A percentile compares a stretch with the other conserved stretches of the same genome.
Evolutionary conservation across 2,797 vertebrate species (phyloP).

Genomic region (Diplodus puntazzo): DNA sequence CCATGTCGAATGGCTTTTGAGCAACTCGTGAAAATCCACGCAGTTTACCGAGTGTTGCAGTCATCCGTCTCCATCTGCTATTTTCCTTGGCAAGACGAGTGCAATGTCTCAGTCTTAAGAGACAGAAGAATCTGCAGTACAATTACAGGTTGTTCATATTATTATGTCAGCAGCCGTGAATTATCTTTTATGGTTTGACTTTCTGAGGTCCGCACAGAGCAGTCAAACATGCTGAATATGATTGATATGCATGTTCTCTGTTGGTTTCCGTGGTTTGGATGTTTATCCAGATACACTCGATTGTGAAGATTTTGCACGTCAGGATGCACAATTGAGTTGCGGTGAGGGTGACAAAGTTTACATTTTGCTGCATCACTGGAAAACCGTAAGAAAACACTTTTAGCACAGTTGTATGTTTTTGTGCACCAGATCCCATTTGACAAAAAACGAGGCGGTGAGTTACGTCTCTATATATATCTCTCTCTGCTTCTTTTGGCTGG

Average conservation of each 20-base stretch:
- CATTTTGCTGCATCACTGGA: slow-evolving; percentile 48
- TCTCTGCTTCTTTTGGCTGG: background rate
- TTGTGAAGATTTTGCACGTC: slow-evolving; percentile 29
- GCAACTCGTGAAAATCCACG: background rate
- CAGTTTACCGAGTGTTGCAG: slow-evolving; percentile 2
- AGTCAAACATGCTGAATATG: slow-evolving; percentile 1
- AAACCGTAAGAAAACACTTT: slow-evolving; percentile 35
- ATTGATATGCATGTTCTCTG: slow-evolving; percentile 21
- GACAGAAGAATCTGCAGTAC: slow-evolving; percentile 14
- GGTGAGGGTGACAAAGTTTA: slow-evolving; percentile 25
- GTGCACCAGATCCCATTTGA: background rate
- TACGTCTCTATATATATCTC: background rate
- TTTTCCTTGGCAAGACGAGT: slow-evolving; percentile 40
- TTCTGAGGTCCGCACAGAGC: background rate
- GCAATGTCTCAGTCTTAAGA: slow-evolving; percentile 16
- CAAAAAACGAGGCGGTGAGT: slow-evolving; percentile 25
- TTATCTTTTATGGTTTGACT: slow-evolving; percentile 34
- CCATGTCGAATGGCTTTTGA: slow-evolving; percentile 7
- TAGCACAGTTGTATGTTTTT: slow-evolving; percentile 5
- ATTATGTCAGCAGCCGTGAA: slow-evolving; percentile 36
- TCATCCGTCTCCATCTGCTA: slow-evolving; percentile 11
- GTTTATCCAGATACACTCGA: slow-evolving; percentile 25
- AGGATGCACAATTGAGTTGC: slow-evolving; percentile 22
- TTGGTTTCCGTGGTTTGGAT: slow-evolving; percentile 38
- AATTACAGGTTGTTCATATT: slow-evolving; percentile 38